Evolutionary conservation across 2,113 vertebrate species (phyloP).

Genomic region (Leptobrachium leishanense): DNA sequence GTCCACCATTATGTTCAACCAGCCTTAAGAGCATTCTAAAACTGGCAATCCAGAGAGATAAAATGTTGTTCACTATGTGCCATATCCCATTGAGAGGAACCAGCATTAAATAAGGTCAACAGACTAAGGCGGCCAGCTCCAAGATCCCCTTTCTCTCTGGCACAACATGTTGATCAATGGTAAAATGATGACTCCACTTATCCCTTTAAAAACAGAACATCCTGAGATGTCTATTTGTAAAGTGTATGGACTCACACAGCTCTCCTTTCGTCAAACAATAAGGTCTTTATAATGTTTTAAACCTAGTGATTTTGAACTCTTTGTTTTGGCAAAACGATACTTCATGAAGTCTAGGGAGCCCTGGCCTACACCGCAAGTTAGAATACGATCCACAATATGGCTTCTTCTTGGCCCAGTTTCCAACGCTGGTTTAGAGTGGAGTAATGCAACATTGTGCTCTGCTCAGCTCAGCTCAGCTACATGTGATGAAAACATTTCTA

Average conservation of each 20-base stretch:
- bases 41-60: too few relatives aligned
- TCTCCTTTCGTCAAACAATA: background rate
- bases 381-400: background rate
- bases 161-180: background rate
- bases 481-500: conserved; percentile 15
- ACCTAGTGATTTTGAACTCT: background rate
- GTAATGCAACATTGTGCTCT: background rate
- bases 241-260: background rate
- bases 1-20: too few relatives aligned
- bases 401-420: background rate
- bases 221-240: background rate
- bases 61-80: too few relatives aligned
- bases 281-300: background rate
- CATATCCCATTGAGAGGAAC: too few relatives aligned
- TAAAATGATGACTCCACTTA: too few relatives aligned
- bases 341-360: background rate
- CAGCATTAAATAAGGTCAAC: too few relatives aligned
- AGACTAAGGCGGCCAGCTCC: too few relatives aligned
- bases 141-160: background rate
- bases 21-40: too few relatives aligned
- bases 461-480: background rate
- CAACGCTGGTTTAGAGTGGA: background rate
- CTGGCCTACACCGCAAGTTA: background rate
- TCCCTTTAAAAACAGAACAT: background rate
- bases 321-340: background rate